Evolutionary conservation across 1,140 invertebrate genomes (phyloP), one percentile per base, ranked within the genome.

Genomic region (Hycleus cichorii): DNA sequence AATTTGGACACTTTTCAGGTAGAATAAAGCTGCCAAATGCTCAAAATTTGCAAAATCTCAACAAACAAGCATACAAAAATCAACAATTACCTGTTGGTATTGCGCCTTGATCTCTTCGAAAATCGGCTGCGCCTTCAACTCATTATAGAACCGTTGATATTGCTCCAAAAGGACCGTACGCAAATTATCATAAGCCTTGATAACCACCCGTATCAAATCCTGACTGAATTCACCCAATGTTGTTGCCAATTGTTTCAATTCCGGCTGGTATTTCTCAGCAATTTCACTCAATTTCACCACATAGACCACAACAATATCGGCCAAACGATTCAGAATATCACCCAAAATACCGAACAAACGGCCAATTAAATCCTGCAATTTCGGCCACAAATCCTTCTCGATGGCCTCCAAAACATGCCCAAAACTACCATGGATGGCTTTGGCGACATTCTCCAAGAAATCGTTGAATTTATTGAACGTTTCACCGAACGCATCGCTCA

Each of bases 231-330:
- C 64, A 7, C 60, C 47, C 10, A 82, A 62, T 0, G 76, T 66
- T 38, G 78, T 76, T 27, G 79, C 71, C 9, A 87, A 70, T 58
- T 84, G 81, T 55, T 88, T 81, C 3, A 90, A 66, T 59, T 87
- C 83, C 4, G 81, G 79, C 60, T 85, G 82, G 66, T 84, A 79
- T 54, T 78, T 72, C 43, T 85, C 81, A 44, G 84, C 70, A 62
- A 85, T 67, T 53, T 79, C 74, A 2, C 76, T 63, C 39, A 80
- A 45, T 26, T 81, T 70, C 8, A 78, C 80, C 4, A 81, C 54
- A 52, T 81, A 78, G 49, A 77, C 74, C 0, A 79, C 75, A 0
- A 68, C 73, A 0, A 82, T 60, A 40, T 83, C 79, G 0, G 76
- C 60, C 0, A 75, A 42, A 1, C 71, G 71, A 40, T 84, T 76